Base-by-base conservation (phyloP, 2,113 vertebrate genomes). In the Ailurus styani region DNA sequence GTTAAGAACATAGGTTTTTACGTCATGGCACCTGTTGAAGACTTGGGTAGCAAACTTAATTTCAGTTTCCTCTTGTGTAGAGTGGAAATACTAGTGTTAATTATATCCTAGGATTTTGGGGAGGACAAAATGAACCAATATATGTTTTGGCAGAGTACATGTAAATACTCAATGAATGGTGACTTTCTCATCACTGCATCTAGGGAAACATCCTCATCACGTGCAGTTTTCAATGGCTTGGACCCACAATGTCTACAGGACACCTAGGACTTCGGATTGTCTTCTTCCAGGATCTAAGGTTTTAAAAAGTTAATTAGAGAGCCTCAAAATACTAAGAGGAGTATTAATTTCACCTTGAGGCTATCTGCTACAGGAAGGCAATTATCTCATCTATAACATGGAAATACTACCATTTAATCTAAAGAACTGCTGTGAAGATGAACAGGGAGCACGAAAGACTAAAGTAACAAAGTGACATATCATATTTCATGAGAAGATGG, bases 381-480 rank as follows among this genome's bases (percentile, higher is more conserved):
- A 87, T 42, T 47, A 94, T 29, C n/a, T 79, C n/a, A 78, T 87
- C 34, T 91, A 57, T 40, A 75, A 95, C 82, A 88, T n/a, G 42
- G 20, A 68, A 82, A 83, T 57, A 84, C 37, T 70, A 93, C 12
- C 34, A 77, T 34, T 85, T 93, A 89, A 66, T 60, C 68, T 75
- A 85, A 95, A 83, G 23, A 92, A 96, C 20, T 70, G 42, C 68
- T 91, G 37, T 78, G 42, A 88, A 91, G 66, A 87, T 95, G 42
- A 73, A 64, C 1, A 81, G 23, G 37, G 20, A 93, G 31, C 52
- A 77, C 15, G 3, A 57, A 84, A n/a, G 8, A 88, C 66, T 83
- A 83, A 84, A 88, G 17, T 47, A 90, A 92, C 57, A 84, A 52
- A 82, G 20, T 83, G 23, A 25, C 18, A 95, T 37, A 87, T 73